Percentiles rank a stretch among this genome's conserved stretches.
These are phyloP conservation scores for Orussus abietinus DNA, from an alignment of 1,140 invertebrate species.

Conservation along the genomic window DNA sequence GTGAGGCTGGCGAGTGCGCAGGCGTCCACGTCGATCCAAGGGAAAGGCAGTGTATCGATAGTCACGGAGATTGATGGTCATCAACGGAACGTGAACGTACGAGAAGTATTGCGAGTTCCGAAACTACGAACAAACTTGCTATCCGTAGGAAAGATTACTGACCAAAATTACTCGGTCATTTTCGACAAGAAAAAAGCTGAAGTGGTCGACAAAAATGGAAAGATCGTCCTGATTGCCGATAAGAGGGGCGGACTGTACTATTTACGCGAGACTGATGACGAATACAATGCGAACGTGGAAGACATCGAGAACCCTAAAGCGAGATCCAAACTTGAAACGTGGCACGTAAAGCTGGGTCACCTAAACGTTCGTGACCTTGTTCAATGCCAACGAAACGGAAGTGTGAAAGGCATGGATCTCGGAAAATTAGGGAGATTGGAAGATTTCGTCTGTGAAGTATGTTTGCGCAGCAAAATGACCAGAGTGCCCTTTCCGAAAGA, in stretches of 20 bases:
- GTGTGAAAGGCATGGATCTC: conserved; percentile 11
- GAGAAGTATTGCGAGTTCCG: conserved; percentile 19
- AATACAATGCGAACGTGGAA: conserved; percentile 3
- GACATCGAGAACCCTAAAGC: not conserved
- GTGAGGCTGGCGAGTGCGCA: conserved; percentile 17
- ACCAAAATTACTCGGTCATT: conserved; percentile 20
- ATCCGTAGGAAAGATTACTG: conserved; percentile 23
- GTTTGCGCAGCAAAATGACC: conserved; percentile 28
- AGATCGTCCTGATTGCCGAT: conserved; percentile 9
- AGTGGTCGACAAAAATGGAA: conserved; percentile 8
- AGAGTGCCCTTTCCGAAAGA: conserved; percentile 20
- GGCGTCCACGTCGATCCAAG: conserved; percentile 8
- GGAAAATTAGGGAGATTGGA: conserved; percentile 10
- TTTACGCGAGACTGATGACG: conserved; percentile 2
- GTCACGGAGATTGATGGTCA: conserved; percentile 4
- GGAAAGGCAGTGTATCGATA: conserved; percentile 12
- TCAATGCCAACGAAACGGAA: conserved; percentile 6
- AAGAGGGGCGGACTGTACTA: conserved; percentile 15
- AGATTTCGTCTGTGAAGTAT: conserved; percentile 24
- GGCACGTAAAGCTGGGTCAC: conserved; percentile 17
- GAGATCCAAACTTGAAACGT: conserved; percentile 7
- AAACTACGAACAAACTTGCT: conserved; percentile 22
- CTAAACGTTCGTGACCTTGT: conserved; percentile 14
- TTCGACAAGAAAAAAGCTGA: conserved; percentile 14
- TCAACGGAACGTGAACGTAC: conserved; percentile 9